Conservation (phyloP, 2,113 vertebrate species). For the Neopipo cinnamomea region DNA sequence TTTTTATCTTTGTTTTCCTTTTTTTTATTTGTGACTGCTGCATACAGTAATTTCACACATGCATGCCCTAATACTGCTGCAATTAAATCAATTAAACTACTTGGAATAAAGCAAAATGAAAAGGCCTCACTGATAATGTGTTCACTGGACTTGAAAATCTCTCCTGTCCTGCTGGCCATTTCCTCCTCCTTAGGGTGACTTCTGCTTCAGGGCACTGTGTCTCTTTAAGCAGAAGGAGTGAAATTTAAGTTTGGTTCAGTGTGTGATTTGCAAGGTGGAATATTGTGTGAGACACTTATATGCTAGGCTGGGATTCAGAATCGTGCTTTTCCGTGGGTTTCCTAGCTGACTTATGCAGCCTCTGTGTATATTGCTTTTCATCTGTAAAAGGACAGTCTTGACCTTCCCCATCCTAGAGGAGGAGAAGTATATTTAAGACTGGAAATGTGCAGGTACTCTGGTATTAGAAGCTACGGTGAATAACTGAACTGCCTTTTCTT, state of each 20-base stretch:
- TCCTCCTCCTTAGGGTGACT: background rate
- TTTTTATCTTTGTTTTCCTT: background rate
- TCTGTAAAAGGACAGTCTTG: background rate
- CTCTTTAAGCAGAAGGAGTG: background rate
- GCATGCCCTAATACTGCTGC: background rate
- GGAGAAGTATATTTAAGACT: background rate
- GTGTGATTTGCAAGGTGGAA: background rate
- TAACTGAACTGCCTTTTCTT: background rate
- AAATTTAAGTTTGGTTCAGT: background rate
- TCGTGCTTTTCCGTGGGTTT: background rate
- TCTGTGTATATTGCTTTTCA: fast-evolving
- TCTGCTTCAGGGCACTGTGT: background rate
- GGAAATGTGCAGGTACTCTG: background rate
- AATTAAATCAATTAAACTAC: conserved; percentile 10
- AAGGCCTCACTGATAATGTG: background rate
- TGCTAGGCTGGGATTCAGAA: background rate
- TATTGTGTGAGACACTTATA: background rate
- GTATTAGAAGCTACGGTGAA: background rate
- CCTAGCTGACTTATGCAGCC: background rate
- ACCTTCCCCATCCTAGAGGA: background rate
- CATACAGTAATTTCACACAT: conserved; percentile 12
- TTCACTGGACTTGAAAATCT: conserved; percentile 14
- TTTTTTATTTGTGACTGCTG: background rate
- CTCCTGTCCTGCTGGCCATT: background rate
- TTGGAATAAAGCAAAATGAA: conserved; percentile 5